Evolutionary conservation across 2,797 vertebrate genomes (phyloP).

Genomic region (Sandelia bainsii): DNA sequence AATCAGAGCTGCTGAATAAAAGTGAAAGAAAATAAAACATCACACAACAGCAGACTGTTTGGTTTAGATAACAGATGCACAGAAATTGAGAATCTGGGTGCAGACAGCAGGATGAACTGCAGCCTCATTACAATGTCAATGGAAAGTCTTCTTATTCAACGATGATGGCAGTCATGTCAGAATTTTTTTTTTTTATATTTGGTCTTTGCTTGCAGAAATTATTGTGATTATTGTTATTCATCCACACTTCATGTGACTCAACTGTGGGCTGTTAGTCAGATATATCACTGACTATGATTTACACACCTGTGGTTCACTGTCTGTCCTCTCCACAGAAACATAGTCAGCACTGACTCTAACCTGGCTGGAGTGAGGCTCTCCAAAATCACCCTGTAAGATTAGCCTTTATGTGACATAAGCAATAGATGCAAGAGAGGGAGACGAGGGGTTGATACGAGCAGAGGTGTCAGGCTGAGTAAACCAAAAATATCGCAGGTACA

Average conservation of each 20-base stretch:
- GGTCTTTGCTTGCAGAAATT: constrained; percentile 10
- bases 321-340: constrained; percentile 78
- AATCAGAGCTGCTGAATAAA: constrained; percentile 47
- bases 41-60: constrained; percentile 37
- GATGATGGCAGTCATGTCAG: constrained; percentile 32
- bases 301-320: constrained; percentile 76
- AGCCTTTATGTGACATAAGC: constrained; percentile 1
- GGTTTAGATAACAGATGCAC: constrained; percentile 45
- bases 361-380: constrained; percentile 32
- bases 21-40: constrained; percentile 57
- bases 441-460: neutral
- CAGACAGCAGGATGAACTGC: constrained; percentile 25
- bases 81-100: constrained; percentile 24
- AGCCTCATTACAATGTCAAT: constrained; percentile 37
- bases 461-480: constrained; percentile 2
- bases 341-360: constrained; percentile 47
- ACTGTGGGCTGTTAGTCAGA: constrained; percentile 11
- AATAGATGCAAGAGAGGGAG: neutral
- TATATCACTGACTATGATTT: constrained; percentile 73
- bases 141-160: constrained; percentile 19
- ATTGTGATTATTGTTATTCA: constrained; percentile 16
- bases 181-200: constrained; percentile 16
- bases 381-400: constrained; percentile 26
- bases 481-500: constrained; percentile 25
- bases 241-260: neutral